Conservation (phyloP, 2,113 vertebrate species). For the Prietella phreatophila region DNA sequence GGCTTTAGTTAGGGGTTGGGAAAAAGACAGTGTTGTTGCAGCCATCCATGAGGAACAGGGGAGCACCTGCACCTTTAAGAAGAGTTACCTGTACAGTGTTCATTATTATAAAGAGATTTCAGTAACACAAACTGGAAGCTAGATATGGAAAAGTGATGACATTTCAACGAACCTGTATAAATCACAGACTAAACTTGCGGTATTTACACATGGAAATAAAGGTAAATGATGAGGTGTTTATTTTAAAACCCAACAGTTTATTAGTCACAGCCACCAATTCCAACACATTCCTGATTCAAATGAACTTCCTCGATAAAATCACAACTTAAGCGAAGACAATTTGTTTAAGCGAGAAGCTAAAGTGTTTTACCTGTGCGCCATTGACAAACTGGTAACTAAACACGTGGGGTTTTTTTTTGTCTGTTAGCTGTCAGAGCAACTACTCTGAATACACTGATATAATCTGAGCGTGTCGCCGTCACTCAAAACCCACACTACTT, state of each 20-base stretch:
- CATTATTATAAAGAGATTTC: background rate
- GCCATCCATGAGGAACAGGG: slow-evolving; percentile 8
- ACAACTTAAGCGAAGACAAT: background rate
- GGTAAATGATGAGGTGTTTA: background rate
- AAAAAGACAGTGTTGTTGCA: background rate
- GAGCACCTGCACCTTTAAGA: slow-evolving; percentile 4
- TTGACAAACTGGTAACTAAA: background rate
- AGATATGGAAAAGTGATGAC: background rate
- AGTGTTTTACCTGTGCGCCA: background rate
- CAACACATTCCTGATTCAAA: background rate
- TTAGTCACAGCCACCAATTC: background rate
- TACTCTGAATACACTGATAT: background rate
- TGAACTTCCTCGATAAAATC: background rate
- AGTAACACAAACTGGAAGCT: background rate
- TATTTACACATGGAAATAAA: background rate
- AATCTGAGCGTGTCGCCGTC: background rate
- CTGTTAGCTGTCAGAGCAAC: background rate
- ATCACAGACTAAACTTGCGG: background rate
- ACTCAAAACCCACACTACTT: background rate
- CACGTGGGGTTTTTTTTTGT: background rate
- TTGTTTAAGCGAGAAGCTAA: background rate
- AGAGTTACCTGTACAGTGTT: background rate
- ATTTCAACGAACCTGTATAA: background rate
- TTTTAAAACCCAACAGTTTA: background rate
- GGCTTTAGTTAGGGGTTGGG: background rate